Evolutionary conservation across 2,888 invertebrate species (phyloP), one percentile per base, ranked within the genome.

Genomic region (Pimpla rufipes): DNA sequence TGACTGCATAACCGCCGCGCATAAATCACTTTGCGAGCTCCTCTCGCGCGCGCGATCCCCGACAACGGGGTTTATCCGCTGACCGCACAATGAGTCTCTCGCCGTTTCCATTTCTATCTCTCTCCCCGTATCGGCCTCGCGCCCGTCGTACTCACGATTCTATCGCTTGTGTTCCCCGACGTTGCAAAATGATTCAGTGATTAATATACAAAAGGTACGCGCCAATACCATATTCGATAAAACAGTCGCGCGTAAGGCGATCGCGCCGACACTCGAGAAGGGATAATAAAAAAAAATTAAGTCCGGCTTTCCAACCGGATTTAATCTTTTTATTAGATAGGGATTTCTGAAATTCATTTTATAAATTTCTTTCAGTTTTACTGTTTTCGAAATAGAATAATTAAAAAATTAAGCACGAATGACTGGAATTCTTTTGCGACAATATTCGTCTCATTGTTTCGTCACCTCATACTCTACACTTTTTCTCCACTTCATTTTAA

Each of bases 21-120:
- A 81, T 81, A 81, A 81, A 81, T 81, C 76, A 81, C 47, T 80
- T 42, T 16, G 52, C 29, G 52, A 4, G 40, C 62, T 66, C 52
- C 66, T 75, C 66, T n/a, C n/a, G n/a, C n/a, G n/a, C n/a, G 50
- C 59, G 21, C 68, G 74, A 67, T 68, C 47, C 68, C 40, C 73
- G 35, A 73, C 74, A 59, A 68, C 57, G 62, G 64, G 62, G 40
- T 80, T 80, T 70, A 80, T 76, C 50, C 76, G 70, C 68, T 70
- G 75, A 81, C 75, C 81, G 76, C 76, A 75, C 75, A 75, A 75
- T 75, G 68, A 52, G 66, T 59, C 52, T 67, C 57, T 67, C 62
- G 68, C 42, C 18, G 37, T 67, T 37, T 67, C 21, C 57, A 23
- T 57, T 50, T 18, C 50, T 23, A 73, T 79, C 47, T 62, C 40